A percentile compares a stretch with the other conserved stretches of the same genome.
Evolutionary conservation across 2,888 invertebrate species (phyloP).

Genomic region (Frankliniella intonsa): DNA sequence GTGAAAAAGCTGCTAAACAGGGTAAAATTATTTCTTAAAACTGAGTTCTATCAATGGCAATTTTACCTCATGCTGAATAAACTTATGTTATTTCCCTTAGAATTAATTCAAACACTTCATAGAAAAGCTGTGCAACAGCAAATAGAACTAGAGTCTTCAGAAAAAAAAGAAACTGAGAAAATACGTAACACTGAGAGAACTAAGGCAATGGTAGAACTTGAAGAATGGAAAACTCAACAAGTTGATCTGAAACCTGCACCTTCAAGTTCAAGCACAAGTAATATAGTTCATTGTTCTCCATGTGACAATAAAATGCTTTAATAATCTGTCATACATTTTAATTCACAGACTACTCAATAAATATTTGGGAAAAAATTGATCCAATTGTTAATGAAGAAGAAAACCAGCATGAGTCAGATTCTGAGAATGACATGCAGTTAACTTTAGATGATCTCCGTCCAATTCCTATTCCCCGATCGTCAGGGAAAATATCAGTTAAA

Average conservation of each 20-base stretch:
- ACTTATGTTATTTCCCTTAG: constrained; percentile 39
- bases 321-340: neutral
- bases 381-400: neutral
- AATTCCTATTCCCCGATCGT: constrained; percentile 55
- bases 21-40: constrained; percentile 38
- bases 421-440: constrained; percentile 29
- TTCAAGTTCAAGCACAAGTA: too few species aligned
- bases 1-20: constrained; percentile 51
- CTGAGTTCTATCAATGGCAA: constrained; percentile 24
- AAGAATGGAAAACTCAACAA: constrained; percentile 51
- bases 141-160: constrained; percentile 55
- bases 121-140: constrained; percentile 58
- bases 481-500: constrained; percentile 57
- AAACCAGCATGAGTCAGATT: constrained; percentile 29
- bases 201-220: constrained; percentile 61
- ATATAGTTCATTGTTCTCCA: too few species aligned
- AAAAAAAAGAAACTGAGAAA: constrained; percentile 58
- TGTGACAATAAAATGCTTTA: too few species aligned
- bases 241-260: neutral
- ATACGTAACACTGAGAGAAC: constrained; percentile 58
- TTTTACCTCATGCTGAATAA: neutral
- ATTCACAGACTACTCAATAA: constrained; percentile 22
- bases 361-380: neutral
- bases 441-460: constrained; percentile 40
- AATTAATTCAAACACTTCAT: constrained; percentile 54